These are phyloP conservation scores for Oenanthe melanoleuca DNA, from an alignment of 2,113 vertebrate genomes.

Conservation along the genomic window DNA sequence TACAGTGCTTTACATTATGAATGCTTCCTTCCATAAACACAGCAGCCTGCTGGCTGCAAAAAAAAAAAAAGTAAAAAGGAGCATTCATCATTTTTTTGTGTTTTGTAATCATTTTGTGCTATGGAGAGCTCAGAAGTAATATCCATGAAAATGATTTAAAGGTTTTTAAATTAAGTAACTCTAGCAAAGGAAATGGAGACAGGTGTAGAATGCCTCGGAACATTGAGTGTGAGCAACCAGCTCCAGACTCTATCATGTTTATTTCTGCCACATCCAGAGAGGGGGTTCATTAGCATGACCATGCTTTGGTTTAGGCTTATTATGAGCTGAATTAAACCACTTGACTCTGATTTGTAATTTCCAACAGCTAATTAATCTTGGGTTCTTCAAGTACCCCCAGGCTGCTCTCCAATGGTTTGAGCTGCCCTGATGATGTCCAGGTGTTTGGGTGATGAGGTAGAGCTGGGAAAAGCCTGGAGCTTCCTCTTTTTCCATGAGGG, in stretches of 20 bases:
- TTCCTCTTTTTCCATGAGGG: rapidly evolving
- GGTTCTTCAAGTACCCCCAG: too few relatives aligned
- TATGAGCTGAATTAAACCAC: not conserved
- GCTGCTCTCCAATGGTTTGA: not conserved
- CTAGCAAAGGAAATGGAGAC: not conserved
- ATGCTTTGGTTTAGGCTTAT: not conserved
- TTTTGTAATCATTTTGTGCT: conserved; percentile 30
- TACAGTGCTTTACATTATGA: conserved; percentile 12
- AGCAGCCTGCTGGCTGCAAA: not conserved
- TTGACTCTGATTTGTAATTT: not conserved
- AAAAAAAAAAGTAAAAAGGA: not conserved
- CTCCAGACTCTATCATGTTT: not conserved
- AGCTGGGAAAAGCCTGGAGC: not conserved
- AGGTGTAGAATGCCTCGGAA: not conserved
- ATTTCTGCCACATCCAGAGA: not conserved
- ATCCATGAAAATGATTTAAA: conserved; percentile 42
- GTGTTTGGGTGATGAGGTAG: not conserved
- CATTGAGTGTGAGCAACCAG: not conserved
- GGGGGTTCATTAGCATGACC: rapidly evolving
- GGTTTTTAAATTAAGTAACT: conserved; percentile 48
- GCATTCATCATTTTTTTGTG: conserved; percentile 3
- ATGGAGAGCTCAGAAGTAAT: not conserved
- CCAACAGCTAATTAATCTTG: not conserved
- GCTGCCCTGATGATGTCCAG: not conserved
- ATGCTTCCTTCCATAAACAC: not conserved